Evolutionary conservation across 2,797 vertebrate genomes (phyloP).

Genomic region (Antrozous pallidus): DNA sequence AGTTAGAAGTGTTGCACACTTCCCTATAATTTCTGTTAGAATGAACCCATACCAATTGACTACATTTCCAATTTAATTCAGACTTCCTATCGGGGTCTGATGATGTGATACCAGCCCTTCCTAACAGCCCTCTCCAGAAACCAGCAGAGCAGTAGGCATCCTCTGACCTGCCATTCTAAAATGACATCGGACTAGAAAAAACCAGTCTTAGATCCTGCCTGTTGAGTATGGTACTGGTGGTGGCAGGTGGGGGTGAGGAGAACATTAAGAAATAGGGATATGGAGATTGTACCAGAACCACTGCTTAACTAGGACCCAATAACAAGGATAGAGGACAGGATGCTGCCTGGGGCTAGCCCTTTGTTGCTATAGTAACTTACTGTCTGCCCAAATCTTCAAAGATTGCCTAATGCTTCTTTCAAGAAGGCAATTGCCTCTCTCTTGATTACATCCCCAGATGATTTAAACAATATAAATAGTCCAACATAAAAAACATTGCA

Average conservation of each 20-base stretch:
- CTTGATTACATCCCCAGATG: neutral
- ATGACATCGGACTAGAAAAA: neutral
- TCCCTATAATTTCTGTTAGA: neutral
- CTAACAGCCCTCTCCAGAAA: neutral
- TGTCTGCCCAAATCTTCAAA: neutral
- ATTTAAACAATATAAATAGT: neutral
- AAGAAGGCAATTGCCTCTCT: neutral
- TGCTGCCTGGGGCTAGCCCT: neutral
- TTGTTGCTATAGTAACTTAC: neutral
- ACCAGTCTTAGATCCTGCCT: neutral
- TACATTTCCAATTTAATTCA: neutral
- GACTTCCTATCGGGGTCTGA: neutral
- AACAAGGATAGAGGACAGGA: neutral
- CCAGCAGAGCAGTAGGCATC: neutral
- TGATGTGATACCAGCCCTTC: neutral
- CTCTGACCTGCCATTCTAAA: neutral
- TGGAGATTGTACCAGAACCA: neutral
- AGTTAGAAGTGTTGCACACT: neutral
- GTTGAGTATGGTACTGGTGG: neutral
- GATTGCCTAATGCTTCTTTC: neutral
- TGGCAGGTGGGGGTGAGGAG: rapidly evolving
- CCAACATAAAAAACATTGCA: neutral
- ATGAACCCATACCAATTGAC: neutral
- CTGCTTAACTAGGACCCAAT: neutral
- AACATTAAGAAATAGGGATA: neutral